Base-by-base conservation (phyloP, 2,113 vertebrate genomes). In the Equus quagga region DNA sequence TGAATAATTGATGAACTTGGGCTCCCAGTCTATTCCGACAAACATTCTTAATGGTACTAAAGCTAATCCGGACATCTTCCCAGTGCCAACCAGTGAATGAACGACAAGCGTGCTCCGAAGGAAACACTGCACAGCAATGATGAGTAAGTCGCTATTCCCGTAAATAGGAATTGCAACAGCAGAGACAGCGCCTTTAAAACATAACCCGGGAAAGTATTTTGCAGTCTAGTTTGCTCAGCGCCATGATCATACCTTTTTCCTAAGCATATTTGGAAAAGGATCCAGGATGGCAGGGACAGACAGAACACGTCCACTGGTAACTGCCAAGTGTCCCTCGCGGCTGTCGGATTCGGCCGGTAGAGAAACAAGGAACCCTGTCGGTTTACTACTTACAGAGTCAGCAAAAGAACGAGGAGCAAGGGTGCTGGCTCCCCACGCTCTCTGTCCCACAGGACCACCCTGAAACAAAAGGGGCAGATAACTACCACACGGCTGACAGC, bases 1-100 rank as follows among this genome's bases (percentile, higher is more conserved):
- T 82, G 73, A 94, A 92, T 87, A 92, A 96, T 64, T 67, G 80
- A 97, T 97, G 36, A 64, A 78, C 13, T 76, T 26, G 44, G 51
- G 54, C 84, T 94, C 56, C 69, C 36, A 92, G 54, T 17, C 62
- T 75, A 21, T 64, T 86, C 75, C 41, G 24, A 72, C 44, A 94
- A 92, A 70, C 80, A 89, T 58, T 85, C 84, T 85, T 86, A 92
- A 64, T 78, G 41, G 54, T 41, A 44, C 60, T 94, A 76, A 94
- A 89, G 90, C 12, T 46, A 94, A 89, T 81, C 60, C 51, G 76
- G 64, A 76, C 31, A 24, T 93, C 79, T 54, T 75, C 44, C 56
- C 65, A 67, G 18, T 24, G 26, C 36, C 65, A 86, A 14, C 9
- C 60, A 82, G 67, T 72, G 62, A 58, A 19, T 65, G 41, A 60